Conservation (phyloP, 2,113 vertebrate species). For the Microcebus jonahi region DNA sequence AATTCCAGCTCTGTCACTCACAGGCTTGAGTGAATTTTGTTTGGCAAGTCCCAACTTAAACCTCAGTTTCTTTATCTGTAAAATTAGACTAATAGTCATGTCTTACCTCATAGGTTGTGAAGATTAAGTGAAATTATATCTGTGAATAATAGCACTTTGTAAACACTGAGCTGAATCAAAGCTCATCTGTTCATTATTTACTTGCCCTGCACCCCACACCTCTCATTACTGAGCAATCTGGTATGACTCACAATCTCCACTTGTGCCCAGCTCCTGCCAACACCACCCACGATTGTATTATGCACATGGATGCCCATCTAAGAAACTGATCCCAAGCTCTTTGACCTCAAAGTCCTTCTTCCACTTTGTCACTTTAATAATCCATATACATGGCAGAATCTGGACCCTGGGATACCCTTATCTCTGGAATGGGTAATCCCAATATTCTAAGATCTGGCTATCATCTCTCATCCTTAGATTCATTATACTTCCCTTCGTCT, state of each 20-base stretch:
- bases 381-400: background rate
- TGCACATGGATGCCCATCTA: no score
- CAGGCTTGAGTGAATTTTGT: background rate
- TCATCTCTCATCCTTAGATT: background rate
- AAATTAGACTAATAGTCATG: background rate
- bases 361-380: background rate
- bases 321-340: background rate
- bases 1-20: background rate
- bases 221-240: background rate
- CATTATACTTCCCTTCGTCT: background rate
- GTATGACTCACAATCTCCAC: background rate
- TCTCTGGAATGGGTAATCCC: background rate
- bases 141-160: conserved; percentile 10
- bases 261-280: background rate
- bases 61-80: background rate
- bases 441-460: background rate
- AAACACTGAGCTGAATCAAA: conserved; percentile 26
- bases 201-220: no score
- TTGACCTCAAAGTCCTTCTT: background rate
- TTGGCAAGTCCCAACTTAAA: background rate
- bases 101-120: background rate
- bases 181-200: background rate
- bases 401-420: background rate
- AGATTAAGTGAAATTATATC: conserved; percentile 5
- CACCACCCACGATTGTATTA: background rate